Conservation (phyloP, 1,140 invertebrate species). For the Saccostrea echinata region DNA sequence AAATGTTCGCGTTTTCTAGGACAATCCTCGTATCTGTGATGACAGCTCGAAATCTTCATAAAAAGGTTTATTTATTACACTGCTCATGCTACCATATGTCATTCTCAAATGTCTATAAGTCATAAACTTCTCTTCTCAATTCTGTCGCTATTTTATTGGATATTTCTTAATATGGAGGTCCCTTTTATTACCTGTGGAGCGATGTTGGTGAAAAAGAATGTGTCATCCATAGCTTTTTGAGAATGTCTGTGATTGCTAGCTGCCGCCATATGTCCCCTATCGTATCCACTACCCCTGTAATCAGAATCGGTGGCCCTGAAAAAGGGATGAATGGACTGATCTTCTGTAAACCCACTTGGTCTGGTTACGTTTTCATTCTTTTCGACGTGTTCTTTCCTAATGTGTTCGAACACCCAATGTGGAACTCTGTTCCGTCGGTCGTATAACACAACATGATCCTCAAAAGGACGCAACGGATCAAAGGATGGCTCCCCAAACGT, state of each 20-base stretch:
- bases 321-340: slow-evolving; percentile 91
- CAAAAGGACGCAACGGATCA: slow-evolving; percentile 92
- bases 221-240: slow-evolving; percentile 93
- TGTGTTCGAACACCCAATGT: slow-evolving; percentile 98
- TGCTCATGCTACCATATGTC: too few relatives aligned
- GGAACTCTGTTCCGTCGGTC: slow-evolving; percentile 93
- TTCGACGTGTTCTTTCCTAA: slow-evolving; percentile 89
- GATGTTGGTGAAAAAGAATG: slow-evolving; percentile 97
- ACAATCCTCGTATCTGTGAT: too few relatives aligned
- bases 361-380: slow-evolving; percentile 86
- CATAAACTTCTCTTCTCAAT: too few relatives aligned
- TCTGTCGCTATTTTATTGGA: too few relatives aligned
- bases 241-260: slow-evolving; percentile 94
- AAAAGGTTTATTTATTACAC: too few relatives aligned
- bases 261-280: slow-evolving; percentile 98
- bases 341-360: slow-evolving; percentile 88
- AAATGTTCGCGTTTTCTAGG: too few relatives aligned
- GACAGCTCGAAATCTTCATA: too few relatives aligned
- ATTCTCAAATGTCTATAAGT: too few relatives aligned
- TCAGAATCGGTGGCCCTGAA: slow-evolving; percentile 94
- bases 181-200: slow-evolving; percentile 86
- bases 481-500: slow-evolving; percentile 94
- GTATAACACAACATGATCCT: slow-evolving; percentile 96
- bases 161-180: too few relatives aligned
- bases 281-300: slow-evolving; percentile 93